Evolutionary conservation across 2,888 invertebrate genomes (phyloP), one percentile per base, ranked within the genome.

Genomic region (Urechis unicinctus): DNA sequence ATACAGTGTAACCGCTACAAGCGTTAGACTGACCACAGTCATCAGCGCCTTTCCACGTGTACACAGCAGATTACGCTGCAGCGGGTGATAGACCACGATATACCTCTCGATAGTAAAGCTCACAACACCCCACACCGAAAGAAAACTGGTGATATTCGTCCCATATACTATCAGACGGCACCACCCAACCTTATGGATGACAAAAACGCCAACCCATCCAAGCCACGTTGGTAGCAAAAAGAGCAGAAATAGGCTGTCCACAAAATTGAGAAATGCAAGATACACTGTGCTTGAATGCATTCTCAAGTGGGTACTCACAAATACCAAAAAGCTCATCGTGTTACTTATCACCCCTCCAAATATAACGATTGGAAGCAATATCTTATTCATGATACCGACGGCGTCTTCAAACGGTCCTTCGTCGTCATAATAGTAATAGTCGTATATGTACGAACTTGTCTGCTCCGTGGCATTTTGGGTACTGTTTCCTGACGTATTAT

Each of bases 71-170:
- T 48, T 42, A 17, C 47, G 36, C 29, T 47, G 29, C 21, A 60
- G 46, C 9, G 60, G 60, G 4, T 53, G 44, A 51, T 49, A 58
- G 1, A 60, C 58, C 13, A 58, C 58, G n/a, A 60, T 60, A 43
- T 45, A 58, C 3, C 60, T 45, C 42, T 60, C 60, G 2, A 58
- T 53, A 3, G 60, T 60, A 52, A 60, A 60, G 48, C 43, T 47
- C 5, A 58, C 60, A n/a, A 60, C 60, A 4, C 52, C 52, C 59
- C 57, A 60, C 24, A 56, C 55, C 13, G 58, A 59, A 9, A 58
- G 53, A 29, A 60, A 60, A 36, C 52, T 48, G 36, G 36, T 46
- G 26, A 59, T 53, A 31, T 60, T 58, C 2, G 52, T 41, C 5
- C 55, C 24, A 31, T 58, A 60, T 13, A 60, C 31, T 21, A 53